Percentiles rank a stretch among this genome's conserved stretches.
These are phyloP conservation scores for Ceyx cyanopectus DNA, from an alignment of 2,113 vertebrate species.

Conservation along the genomic window DNA sequence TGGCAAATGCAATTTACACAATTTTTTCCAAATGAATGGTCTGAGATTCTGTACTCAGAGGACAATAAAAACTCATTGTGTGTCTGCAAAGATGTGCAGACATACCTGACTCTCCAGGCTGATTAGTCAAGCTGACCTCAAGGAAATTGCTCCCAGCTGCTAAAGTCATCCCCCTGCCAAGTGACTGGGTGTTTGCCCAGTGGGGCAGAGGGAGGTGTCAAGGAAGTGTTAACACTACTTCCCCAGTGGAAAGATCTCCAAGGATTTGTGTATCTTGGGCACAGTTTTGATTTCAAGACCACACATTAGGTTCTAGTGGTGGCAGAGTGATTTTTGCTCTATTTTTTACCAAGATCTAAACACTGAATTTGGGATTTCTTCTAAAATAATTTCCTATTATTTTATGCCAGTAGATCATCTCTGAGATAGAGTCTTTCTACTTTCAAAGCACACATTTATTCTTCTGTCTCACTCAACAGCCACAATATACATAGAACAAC, in stretches of 20 bases:
- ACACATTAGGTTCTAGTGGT: neutral
- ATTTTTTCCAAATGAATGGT: neutral
- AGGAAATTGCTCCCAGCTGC: neutral
- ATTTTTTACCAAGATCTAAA: neutral
- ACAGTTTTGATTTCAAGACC: neutral
- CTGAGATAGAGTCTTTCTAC: conserved; percentile 38
- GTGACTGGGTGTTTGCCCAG: neutral
- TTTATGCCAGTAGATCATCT: neutral
- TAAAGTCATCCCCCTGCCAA: neutral
- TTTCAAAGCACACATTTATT: conserved; percentile 81
- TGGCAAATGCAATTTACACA: neutral
- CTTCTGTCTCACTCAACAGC: conserved; percentile 80
- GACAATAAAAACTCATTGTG: neutral
- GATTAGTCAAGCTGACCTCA: neutral
- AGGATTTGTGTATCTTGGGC: neutral
- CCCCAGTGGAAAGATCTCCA: neutral
- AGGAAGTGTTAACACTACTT: neutral
- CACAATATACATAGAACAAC: conserved; percentile 72
- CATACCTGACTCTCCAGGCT: neutral
- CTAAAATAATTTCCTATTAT: neutral
- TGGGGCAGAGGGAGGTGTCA: neutral
- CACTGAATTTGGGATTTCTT: neutral
- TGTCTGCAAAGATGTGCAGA: neutral
- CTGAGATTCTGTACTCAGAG: neutral
- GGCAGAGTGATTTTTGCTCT: neutral